Evolutionary conservation across 2,113 vertebrate genomes (phyloP), one percentile per base, ranked within the genome.

Genomic region (Taurulus bubalis): DNA sequence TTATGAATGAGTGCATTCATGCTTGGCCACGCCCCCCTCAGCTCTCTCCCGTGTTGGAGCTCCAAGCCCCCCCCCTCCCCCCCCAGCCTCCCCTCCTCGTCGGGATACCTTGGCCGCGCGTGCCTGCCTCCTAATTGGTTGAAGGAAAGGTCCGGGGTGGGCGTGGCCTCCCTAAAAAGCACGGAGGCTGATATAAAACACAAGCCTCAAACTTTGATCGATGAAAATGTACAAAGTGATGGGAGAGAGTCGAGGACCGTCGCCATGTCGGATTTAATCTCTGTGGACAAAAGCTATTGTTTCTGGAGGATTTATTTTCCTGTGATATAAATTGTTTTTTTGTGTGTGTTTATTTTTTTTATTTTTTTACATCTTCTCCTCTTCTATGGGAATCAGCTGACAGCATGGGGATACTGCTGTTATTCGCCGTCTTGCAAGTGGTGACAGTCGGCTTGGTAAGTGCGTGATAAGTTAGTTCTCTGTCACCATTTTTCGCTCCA

Each of bases 1-100:
- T 95, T 94, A 94, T 96, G 95, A 96, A 96, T 96, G 95, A 95
- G 83, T 84, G 92, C 88, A 94, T 96, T 95, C 95, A 95, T 95
- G 63, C 0, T 0, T 56, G 86, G 36, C 89, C 94, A 92, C 94
- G 90, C 94, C 94, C 77, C 81, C 68, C 80, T 63, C 85, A n/a
- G 65, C 76, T 75, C 38, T 75, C 38, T 83, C 73, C 32, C 42
- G 8, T 59, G 76, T 47, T 74, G 45, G 36, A 65, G 45, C 40
- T 36, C 24, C 7, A 64, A 59, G 73, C 70, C 85, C 60, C 85
- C 73, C 91, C 30, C 90, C 75, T 24, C 22, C 28, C 91, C 30
- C 90, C 75, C 22, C 22, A 24, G 26, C 15, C 36, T 8, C 30
- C 4, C 12, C 56, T 63, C 58, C 40, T 49, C 5, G 56, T 71